Conservation (phyloP, 1,140 invertebrate genomes). For the Penaeus vannamei region DNA sequence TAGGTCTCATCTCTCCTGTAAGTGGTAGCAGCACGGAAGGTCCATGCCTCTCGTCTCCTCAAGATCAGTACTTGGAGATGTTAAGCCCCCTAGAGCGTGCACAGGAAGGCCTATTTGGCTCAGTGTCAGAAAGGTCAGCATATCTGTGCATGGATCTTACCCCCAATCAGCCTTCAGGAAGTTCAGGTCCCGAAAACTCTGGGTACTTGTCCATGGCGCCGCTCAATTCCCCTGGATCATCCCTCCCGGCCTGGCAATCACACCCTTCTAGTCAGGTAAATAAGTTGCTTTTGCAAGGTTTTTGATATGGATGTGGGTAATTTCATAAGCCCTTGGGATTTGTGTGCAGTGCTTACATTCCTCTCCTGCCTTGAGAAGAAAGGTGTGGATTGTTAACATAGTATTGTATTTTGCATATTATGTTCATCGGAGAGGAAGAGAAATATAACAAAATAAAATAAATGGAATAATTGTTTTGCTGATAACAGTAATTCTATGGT, state of each 20-base stretch:
- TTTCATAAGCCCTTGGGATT: too few relatives aligned
- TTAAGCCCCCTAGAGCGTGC: slow-evolving; percentile 34
- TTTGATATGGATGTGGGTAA: too few relatives aligned
- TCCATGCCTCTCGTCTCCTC: slow-evolving; percentile 48
- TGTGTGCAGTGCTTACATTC: too few relatives aligned
- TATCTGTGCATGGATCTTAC: slow-evolving; percentile 45
- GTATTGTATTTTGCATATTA: too few relatives aligned
- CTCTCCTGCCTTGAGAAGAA: too few relatives aligned
- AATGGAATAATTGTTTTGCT: too few relatives aligned
- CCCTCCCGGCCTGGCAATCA: slow-evolving; percentile 46
- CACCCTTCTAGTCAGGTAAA: slow-evolving; percentile 59
- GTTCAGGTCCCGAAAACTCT: slow-evolving; percentile 34
- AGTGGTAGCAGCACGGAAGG: slow-evolving; percentile 52
- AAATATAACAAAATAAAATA: too few relatives aligned
- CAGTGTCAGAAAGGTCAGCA: slow-evolving; percentile 8
- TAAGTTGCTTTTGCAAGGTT: too few relatives aligned
- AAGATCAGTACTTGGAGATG: slow-evolving; percentile 52
- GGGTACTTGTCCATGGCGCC: slow-evolving; percentile 54
- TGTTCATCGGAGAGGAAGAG: too few relatives aligned
- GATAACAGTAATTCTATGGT: too few relatives aligned
- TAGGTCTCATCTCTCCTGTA: slow-evolving; percentile 54
- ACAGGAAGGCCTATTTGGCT: slow-evolving; percentile 1
- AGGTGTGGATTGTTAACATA: too few relatives aligned
- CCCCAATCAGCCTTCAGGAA: slow-evolving; percentile 22
- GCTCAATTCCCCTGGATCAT: slow-evolving; percentile 51